Evolutionary conservation across 1,140 invertebrate genomes (phyloP), one percentile per base, ranked within the genome.

Genomic region (Polypedilum vanderplanki): DNA sequence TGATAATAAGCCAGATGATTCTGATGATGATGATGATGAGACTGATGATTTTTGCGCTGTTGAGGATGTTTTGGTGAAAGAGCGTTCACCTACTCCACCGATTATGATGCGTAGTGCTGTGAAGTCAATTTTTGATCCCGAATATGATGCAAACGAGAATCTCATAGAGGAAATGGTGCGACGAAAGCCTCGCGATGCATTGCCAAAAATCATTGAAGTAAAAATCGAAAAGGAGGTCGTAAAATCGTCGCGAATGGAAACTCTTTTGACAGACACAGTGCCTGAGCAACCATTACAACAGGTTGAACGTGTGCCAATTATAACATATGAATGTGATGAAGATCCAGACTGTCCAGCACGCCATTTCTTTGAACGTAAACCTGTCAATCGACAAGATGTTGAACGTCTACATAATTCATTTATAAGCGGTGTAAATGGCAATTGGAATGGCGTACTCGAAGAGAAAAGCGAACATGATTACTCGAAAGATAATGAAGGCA

Each of bases 11-110:
- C 74, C 77, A 65, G 74, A 79, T 40, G 76, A 78, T 0, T 77
- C 80, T 33, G 78, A 79, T 22, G 78, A 79, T 74, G 76, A 79
- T 41, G 79, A 84, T 41, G 79, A 81, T n/a, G 78, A 79, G 20
- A 70, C 65, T 70, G 65, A 70, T 70, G 65, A 70, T 70, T 70
- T 70, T 70, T 70, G 65, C 18, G 65, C 65, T 70, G 65, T 70
- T 5, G 65, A 70, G 5, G 65, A 70, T 70, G 17, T 18, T 70
- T 33, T 33, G 24, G 24, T 33, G 24, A 33, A 33, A 33, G 65
- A 70, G 17, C 4, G 65, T 18, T 70, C 65, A 10, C 65, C 65
- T 9, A 18, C 17, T 18, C 65, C 65, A 7, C 65, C 65, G 20
- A n/a, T 17, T 17, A 12, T 17, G n/a, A 12, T 17, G 2, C 65